Evolutionary conservation across 2,113 vertebrate species (phyloP).

Genomic region (Notothenia coriiceps): DNA sequence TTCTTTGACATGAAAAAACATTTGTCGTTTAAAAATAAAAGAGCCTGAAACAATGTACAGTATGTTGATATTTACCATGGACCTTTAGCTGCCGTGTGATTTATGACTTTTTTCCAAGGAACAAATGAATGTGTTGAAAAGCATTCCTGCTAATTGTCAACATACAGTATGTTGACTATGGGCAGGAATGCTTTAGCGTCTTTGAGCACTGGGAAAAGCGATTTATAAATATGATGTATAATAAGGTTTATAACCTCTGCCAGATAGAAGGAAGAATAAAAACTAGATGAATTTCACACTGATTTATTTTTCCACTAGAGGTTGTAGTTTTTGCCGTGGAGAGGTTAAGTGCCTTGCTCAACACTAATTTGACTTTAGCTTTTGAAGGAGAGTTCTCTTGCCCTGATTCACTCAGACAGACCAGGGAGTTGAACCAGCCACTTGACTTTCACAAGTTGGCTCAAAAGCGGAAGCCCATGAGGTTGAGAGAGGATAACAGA

Average conservation of each 20-base stretch:
- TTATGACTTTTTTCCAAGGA: too few relatives aligned
- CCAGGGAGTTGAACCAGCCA: slow-evolving; percentile 32
- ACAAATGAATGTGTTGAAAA: too few relatives aligned
- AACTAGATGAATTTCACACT: background rate
- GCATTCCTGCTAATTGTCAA: too few relatives aligned
- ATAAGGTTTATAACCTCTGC: too few relatives aligned
- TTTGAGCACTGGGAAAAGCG: too few relatives aligned
- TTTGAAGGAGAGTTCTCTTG: slow-evolving; percentile 1
- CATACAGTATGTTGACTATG: too few relatives aligned
- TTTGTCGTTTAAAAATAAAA: too few relatives aligned
- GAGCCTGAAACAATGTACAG: background rate
- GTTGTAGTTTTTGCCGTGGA: background rate
- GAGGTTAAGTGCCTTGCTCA: slow-evolving; percentile 4
- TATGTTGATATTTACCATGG: background rate
- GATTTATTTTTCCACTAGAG: background rate
- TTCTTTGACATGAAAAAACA: too few relatives aligned
- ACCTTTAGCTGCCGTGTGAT: background rate
- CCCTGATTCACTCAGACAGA: slow-evolving; percentile 1
- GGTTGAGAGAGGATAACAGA: background rate
- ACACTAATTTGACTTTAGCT: background rate
- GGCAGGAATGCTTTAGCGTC: too few relatives aligned
- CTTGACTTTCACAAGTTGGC: slow-evolving; percentile 8
- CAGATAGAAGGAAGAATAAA: background rate
- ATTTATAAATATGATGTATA: too few relatives aligned
- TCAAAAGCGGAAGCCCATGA: slow-evolving; percentile 15